Evolutionary conservation across 2,797 vertebrate species (phyloP), one percentile per base, ranked within the genome.

Genomic region (Hapalemur alaotrensis): DNA sequence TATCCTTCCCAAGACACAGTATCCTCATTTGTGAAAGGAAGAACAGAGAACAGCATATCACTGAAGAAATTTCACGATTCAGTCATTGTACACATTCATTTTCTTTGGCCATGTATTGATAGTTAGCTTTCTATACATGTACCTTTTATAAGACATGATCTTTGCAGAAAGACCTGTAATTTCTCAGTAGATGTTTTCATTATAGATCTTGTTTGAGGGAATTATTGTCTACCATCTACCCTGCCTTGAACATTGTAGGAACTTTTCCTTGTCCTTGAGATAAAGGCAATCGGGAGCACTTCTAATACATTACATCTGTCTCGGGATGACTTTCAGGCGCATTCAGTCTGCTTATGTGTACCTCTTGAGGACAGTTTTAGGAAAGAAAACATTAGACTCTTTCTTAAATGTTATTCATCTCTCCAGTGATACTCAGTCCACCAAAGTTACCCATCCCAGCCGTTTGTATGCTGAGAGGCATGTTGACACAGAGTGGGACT

Each of bases 241-340:
- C 43, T 43, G 15, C 89, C 32, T 83, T 35, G 54, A 86, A 72
- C 17, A 43, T 85, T 32, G 17, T 81, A 50, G n/a, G 15, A 87
- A 61, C 32, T 95, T 75, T 94, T 94, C 54, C 83, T 89, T 95
- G 22, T 95, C 87, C 43, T 83, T 96, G 67, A 96, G 84, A 91
- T 50, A 95, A 93, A 90, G 61, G 38, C 61, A 91, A 91, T 89
- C 8, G 38, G 32, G 41, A 94, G 54, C 5, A 35, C 50, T 91
- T 54, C 72, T 93, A 94, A 78, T 65, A 61, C 4, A n/a, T 35
- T 35, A 61, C 12, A 23, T 91, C 67, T 96, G 67, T 89, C 70
- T 91, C 25, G n/a, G 30, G 86, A 94, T 90, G 84, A 89, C 65
- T 91, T 94, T 92, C 28, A 54, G 30, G 43, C 85, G 91, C 50